A percentile compares a stretch with the other conserved stretches of the same genome.
phyloP scores from a whole-genome alignment of 2,113 vertebrate genomes.

The Phaethornis superciliosus region DNA sequence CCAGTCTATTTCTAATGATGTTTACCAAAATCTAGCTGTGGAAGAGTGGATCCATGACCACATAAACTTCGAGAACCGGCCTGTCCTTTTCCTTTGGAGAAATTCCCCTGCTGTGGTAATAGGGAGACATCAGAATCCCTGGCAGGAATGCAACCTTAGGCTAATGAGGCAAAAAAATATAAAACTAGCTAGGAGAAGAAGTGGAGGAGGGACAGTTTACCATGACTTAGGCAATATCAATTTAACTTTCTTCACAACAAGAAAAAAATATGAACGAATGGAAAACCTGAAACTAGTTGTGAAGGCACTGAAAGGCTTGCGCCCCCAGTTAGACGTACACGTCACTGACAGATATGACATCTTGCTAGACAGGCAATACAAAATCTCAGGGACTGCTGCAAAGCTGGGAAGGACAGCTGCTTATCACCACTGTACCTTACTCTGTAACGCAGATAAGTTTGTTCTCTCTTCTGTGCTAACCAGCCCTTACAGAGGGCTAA shows the following conservation, averaged over 20 bases:
- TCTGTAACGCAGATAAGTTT: constrained; percentile 80
- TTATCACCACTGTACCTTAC: constrained; percentile 94
- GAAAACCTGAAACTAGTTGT: constrained; percentile 88
- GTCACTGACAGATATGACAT: constrained; percentile 88
- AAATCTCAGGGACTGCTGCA: constrained; percentile 94
- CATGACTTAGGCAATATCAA: constrained; percentile 97
- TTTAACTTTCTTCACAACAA: constrained; percentile 93
- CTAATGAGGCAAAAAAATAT: constrained; percentile 80
- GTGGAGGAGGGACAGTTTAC: constrained; percentile 95
- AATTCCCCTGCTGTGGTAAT: constrained; percentile 89
- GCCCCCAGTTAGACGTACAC: constrained; percentile 80
- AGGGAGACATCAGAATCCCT: constrained; percentile 96
- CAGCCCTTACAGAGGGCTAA: constrained; percentile 84
- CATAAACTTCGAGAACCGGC: constrained; percentile 79
- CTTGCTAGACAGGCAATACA: constrained; percentile 83
- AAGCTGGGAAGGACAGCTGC: constrained; percentile 86
- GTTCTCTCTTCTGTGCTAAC: constrained; percentile 82
- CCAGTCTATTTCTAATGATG: constrained; percentile 83
- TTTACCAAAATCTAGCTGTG: constrained; percentile 90
- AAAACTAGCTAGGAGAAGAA: constrained; percentile 87
- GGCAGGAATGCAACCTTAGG: constrained; percentile 88
- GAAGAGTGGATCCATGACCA: constrained; percentile 96
- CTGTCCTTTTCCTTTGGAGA: constrained; percentile 88
- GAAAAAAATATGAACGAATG: constrained; percentile 84
- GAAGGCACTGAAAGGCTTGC: constrained; percentile 78